Evolutionary conservation across 2,888 invertebrate genomes (phyloP), one percentile per base, ranked within the genome.

Genomic region (Tanytarsus gracilentus): DNA sequence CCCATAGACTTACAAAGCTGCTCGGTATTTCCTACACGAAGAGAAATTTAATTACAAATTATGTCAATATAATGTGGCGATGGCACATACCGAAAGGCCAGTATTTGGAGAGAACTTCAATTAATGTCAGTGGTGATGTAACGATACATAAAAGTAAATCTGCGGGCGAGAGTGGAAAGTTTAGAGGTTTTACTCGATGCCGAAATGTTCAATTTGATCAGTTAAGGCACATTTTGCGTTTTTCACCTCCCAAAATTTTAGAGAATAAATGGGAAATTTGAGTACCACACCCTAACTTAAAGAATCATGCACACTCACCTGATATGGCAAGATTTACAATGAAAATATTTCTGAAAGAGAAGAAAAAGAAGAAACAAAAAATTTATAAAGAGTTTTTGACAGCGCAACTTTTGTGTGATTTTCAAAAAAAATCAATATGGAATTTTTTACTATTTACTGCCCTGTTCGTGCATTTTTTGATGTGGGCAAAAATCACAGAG

Each of bases 291-390:
- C 9, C 2, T 11, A 1, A 39, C 21, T 26, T 3, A n/a, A 39
- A 23, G 11, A 26, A 18, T 27, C 7, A 27, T 23, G 18, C 39
- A 27, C 16, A 65, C 68, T 69, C 66, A 74, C 74, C 74, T 63
- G 85, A 85, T 23, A 88, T 81, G 2, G 94, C 94, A 67, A 95
- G 75, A 75, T 95, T 95, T 55, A 89, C 83, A 67, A 95, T 94
- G 74, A 94, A 92, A 75, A 94, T 86, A 75, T 95, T 91, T n/a
- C 94, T 75, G 39, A 25, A 39, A 26, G 25, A 11, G 7, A 4
- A 50, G 11, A 58, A 48, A 18, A 25, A 33, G 16, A 44, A 44
- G 16, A 44, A 18, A 52, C 29, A 33, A n/a, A 33, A n/a, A 29
- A 11, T 33, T 33, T 33, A n/a, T 33, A n/a, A 33, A 3, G 33